These are phyloP conservation scores for Torymus aiolomorphi DNA, from an alignment of 2,888 invertebrate genomes.

Conservation along the genomic window DNA sequence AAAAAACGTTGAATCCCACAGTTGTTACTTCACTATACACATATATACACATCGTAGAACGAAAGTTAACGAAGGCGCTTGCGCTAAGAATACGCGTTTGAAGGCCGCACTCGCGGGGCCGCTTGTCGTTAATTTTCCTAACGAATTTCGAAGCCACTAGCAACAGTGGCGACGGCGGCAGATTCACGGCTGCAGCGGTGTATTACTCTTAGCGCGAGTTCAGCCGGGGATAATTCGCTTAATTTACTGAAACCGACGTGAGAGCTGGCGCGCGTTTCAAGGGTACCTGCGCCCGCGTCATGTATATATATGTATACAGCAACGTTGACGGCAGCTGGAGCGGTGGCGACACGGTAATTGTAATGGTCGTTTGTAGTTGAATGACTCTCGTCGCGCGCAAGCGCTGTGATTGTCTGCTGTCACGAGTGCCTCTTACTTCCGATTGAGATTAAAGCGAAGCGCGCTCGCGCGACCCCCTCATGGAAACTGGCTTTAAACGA, in stretches of 20 bases:
- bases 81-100: too few species aligned
- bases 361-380: constrained; percentile 74
- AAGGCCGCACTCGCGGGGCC: neutral
- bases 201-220: constrained; percentile 40
- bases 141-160: constrained; percentile 34
- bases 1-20: neutral
- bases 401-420: constrained; percentile 66
- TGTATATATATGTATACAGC: neutral
- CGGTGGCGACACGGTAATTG: constrained; percentile 65
- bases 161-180: too few species aligned
- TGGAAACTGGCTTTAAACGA: constrained; percentile 35
- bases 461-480: constrained; percentile 25
- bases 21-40: too few species aligned
- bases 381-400: constrained; percentile 66
- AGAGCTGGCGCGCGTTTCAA: constrained; percentile 33
- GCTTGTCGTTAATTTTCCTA: constrained; percentile 49
- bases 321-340: constrained; percentile 16
- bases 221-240: constrained; percentile 55
- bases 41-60: too few species aligned
- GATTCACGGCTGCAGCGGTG: neutral
- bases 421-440: constrained; percentile 64
- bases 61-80: constrained; percentile 33
- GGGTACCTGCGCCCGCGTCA: constrained; percentile 47
- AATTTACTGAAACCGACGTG: constrained; percentile 59
- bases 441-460: constrained; percentile 60